Percentiles rank a stretch among this genome's conserved stretches.
These are phyloP conservation scores for Rhyzopertha dominica DNA, from an alignment of 1,140 invertebrate species.

Conservation along the genomic window DNA sequence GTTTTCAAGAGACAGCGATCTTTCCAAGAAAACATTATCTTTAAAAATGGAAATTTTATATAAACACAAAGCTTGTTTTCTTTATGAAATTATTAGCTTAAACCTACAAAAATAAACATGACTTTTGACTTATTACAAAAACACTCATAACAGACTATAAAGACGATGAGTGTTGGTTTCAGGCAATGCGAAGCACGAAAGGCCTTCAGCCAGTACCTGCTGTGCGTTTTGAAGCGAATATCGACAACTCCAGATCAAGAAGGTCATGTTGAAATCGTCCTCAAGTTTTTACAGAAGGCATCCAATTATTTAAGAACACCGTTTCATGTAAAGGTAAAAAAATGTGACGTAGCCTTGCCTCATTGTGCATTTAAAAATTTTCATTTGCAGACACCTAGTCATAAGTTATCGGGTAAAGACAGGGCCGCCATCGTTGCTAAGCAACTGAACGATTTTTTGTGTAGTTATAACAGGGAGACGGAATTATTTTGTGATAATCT, in stretches of 20 bases:
- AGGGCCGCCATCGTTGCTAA: conserved; percentile 82
- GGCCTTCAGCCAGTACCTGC: conserved; percentile 79
- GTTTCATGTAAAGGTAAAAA: conserved; percentile 63
- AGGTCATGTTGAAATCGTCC: conserved; percentile 63
- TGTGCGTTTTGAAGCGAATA: conserved; percentile 68
- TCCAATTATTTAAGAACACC: conserved; percentile 71
- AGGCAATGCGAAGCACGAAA: conserved; percentile 64
- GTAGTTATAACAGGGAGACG: conserved; percentile 82
- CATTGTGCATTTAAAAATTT: no score
- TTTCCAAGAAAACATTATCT: no score
- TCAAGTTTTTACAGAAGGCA: conserved; percentile 79
- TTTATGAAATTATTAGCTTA: conserved; percentile 4
- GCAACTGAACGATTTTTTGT: conserved; percentile 87
- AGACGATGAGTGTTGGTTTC: conserved; percentile 18
- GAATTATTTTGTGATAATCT: conserved; percentile 66
- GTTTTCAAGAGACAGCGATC: no score
- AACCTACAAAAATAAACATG: background rate
- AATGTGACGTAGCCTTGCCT: no score
- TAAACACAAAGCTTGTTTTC: no score
- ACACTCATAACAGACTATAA: background rate
- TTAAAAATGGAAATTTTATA: no score
- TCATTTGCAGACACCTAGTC: conserved; percentile 60
- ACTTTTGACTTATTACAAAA: conserved; percentile 2
- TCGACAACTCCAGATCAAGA: conserved; percentile 55
- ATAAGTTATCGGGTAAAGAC: conserved; percentile 76